A percentile compares a stretch with the other conserved stretches of the same genome.
Evolutionary conservation across 92 coral and sea anemone species (phyloP).

Genomic region (Epizoanthus scotinus): DNA sequence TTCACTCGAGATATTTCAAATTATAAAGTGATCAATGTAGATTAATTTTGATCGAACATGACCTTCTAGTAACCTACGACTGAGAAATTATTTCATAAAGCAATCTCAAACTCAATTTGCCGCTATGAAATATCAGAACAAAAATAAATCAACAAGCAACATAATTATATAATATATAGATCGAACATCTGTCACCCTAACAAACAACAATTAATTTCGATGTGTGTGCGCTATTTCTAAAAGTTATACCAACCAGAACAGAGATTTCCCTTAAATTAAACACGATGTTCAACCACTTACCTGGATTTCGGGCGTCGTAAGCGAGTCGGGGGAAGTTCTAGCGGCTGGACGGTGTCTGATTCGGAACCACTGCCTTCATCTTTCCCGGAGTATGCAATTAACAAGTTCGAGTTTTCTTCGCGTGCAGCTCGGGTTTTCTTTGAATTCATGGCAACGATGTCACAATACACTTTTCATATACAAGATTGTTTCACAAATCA

Average conservation of each 20-base stretch:
- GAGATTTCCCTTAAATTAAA: neutral
- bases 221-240: slow-evolving; percentile 5
- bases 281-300: slow-evolving; percentile 27
- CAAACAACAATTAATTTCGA: slow-evolving; percentile 4
- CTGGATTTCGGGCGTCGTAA: slow-evolving; percentile 83
- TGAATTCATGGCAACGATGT: slow-evolving; percentile 41
- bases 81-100: too few relatives aligned
- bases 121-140: neutral
- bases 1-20: too few relatives aligned
- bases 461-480: neutral
- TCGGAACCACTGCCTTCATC: slow-evolving; percentile 70
- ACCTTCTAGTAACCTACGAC: too few relatives aligned
- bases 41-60: too few relatives aligned
- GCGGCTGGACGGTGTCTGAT: slow-evolving; percentile 70
- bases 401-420: slow-evolving; percentile 58
- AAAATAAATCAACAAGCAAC: neutral
- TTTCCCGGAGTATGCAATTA: slow-evolving; percentile 71
- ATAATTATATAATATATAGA: neutral
- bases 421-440: slow-evolving; percentile 54
- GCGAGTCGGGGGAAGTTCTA: slow-evolving; percentile 87
- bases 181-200: slow-evolving; percentile 14
- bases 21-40: too few relatives aligned
- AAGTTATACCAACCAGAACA: neutral
- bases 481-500: slow-evolving; percentile 14
- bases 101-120: too few relatives aligned